Base-by-base conservation (phyloP, 2,797 vertebrate genomes). In the Rhadinocentrus ornatus region DNA sequence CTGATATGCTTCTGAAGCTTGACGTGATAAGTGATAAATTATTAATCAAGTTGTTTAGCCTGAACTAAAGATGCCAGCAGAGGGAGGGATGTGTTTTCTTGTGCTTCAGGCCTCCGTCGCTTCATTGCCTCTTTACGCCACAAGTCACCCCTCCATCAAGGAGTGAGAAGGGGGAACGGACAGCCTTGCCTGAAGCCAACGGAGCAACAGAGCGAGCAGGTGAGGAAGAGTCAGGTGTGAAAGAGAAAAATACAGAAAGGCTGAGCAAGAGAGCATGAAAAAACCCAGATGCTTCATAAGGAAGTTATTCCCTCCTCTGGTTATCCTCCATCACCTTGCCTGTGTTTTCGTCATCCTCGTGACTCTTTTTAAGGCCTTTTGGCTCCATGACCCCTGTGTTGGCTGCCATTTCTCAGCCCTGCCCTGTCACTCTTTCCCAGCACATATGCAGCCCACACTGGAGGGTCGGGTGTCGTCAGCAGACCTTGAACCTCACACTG, bases 161-260 rank as follows among this genome's bases (percentile, higher is more conserved):
- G 88, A 83, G 88, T 73, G 88, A 91, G 88, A 69, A 83, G 89
- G 91, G 83, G 88, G 89, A 93, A 93, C 86, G 79, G 91, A 92
- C 91, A 90, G 89, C 78, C 46, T 57, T 32, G 84, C 90, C 88
- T 57, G 73, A 71, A 93, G 86, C 86, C 82, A 89, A 70, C 71
- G 4, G 88, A 91, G 89, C 88, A 62, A 73, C 83, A 77, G 91
- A 92, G 88, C 86, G 79, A 86, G 80, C 80, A 84, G 73, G 74
- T 63, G 74, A 69, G 64, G 58, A 56, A 71, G 70, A 82, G 69
- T 39, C 83, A 84, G 81, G 70, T 85, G 70, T 71, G 83, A 67
- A 74, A 53, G 69, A 66, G 62, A 81, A 72, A 76, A 78, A 77
- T 46, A 74, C 73, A 71, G 74, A 66, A 56, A 76, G 65, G 54